phyloP scores from a whole-genome alignment of 1,140 invertebrate species.

The Drosophila quadrilineata region DNA sequence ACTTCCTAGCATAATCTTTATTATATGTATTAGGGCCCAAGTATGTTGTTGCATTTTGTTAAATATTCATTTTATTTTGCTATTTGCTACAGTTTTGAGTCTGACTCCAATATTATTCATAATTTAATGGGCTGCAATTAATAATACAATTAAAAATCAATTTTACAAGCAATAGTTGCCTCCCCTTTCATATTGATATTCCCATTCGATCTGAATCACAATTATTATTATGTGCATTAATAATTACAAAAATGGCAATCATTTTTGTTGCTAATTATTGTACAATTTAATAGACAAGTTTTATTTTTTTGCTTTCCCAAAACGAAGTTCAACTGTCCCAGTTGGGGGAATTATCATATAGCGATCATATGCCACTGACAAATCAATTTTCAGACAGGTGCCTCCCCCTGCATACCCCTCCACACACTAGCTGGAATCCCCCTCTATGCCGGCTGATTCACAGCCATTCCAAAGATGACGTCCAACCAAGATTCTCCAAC shows the following conservation, averaged over 20 bases:
- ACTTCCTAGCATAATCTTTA: constrained; percentile 67
- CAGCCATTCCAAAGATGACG: constrained; percentile 44
- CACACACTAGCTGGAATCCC: no score
- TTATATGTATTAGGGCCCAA: no score
- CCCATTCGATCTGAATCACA: constrained; percentile 53
- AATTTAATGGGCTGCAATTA: constrained; percentile 76
- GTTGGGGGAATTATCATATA: constrained; percentile 19
- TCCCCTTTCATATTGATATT: constrained; percentile 52
- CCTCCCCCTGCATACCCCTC: no score
- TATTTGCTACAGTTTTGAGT: no score
- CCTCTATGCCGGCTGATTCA: constrained; percentile 66
- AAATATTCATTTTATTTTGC: constrained; percentile 3
- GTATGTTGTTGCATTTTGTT: no score
- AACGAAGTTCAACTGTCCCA: constrained; percentile 24
- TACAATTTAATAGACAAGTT: constrained; percentile 63
- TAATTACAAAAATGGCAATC: constrained; percentile 72
- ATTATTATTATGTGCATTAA: constrained; percentile 79
- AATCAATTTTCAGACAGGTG: no score
- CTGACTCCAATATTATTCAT: constrained; percentile 64
- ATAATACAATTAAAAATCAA: constrained; percentile 76
- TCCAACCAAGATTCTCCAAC: no score
- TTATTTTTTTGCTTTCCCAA: constrained; percentile 78
- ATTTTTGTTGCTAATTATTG: constrained; percentile 73
- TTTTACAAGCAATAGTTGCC: constrained; percentile 58
- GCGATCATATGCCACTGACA: constrained; percentile 20